A percentile compares a stretch with the other conserved stretches of the same genome.
Evolutionary conservation across 1,140 invertebrate genomes (phyloP).

Genomic region (Oryctes rhinoceros): DNA sequence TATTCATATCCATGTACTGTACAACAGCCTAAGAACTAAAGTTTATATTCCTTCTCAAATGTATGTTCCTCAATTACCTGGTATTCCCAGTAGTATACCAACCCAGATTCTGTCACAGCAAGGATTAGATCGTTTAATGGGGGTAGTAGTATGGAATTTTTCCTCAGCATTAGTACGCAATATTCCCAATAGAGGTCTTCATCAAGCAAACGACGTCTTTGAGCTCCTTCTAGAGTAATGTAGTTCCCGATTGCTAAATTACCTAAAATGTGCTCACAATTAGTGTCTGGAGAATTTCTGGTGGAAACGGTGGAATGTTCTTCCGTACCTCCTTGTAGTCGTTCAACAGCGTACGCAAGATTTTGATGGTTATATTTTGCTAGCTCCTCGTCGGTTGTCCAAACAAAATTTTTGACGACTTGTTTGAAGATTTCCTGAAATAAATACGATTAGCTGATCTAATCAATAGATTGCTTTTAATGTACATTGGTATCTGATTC

Average conservation of each 20-base stretch:
- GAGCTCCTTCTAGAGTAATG: conserved; percentile 63
- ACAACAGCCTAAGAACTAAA: conserved; percentile 11
- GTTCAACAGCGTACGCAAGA: conserved; percentile 24
- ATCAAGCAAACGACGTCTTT: conserved; percentile 64
- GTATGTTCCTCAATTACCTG: conserved; percentile 45
- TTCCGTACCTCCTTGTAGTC: conserved; percentile 16
- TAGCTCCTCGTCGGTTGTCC: neutral
- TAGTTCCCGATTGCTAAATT: conserved; percentile 68
- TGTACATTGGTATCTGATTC: conserved; percentile 1
- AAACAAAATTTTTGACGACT: conserved; percentile 8
- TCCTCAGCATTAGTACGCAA: conserved; percentile 66
- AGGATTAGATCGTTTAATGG: conserved; percentile 52
- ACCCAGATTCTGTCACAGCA: conserved; percentile 54
- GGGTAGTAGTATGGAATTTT: conserved; percentile 63
- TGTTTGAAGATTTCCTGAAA: conserved; percentile 13
- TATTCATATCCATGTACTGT: conserved; percentile 18
- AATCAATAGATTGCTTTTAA: neutral
- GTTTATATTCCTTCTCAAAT: neutral
- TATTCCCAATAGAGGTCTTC: conserved; percentile 68
- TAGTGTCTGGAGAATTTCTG: neutral
- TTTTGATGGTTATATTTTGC: neutral
- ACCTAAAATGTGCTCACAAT: conserved; percentile 54
- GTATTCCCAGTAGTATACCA: conserved; percentile 56
- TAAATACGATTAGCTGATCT: neutral
- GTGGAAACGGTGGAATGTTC: neutral